phyloP scores from a whole-genome alignment of 2,888 invertebrate genomes.

The Eulithis prunata region DNA sequence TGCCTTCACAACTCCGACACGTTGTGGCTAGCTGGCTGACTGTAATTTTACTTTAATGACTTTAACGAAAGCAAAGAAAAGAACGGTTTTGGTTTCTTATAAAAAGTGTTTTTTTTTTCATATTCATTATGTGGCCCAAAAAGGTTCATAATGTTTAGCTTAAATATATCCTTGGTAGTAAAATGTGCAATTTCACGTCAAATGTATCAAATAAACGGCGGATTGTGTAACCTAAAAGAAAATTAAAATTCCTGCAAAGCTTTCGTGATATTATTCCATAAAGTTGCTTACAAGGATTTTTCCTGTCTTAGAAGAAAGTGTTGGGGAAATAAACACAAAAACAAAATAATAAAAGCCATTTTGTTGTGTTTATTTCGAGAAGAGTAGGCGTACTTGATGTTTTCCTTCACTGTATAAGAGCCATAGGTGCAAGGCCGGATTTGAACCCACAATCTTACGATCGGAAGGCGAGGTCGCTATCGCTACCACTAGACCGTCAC shows the following conservation, averaged over 20 bases:
- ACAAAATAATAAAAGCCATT: not conserved
- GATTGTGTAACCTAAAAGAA: slow-evolving; percentile 53
- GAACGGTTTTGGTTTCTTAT: not conserved
- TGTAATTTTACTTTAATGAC: too few relatives aligned
- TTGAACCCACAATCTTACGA: not conserved
- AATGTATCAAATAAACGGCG: slow-evolving; percentile 66
- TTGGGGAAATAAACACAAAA: not conserved
- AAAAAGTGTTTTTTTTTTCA: not conserved
- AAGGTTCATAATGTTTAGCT: slow-evolving; percentile 1
- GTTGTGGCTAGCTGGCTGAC: too few relatives aligned
- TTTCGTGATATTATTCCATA: slow-evolving; percentile 23
- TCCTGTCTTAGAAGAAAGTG: not conserved
- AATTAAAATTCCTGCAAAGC: slow-evolving; percentile 57
- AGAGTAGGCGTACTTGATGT: not conserved
- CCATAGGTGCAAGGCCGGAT: too few relatives aligned
- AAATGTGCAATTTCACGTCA: slow-evolving; percentile 64
- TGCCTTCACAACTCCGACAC: too few relatives aligned
- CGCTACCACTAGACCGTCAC: too few relatives aligned
- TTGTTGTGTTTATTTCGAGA: not conserved
- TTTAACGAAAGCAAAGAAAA: too few relatives aligned
- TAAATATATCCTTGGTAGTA: slow-evolving; percentile 35
- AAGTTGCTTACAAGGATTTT: slow-evolving; percentile 4
- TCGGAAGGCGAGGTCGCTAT: too few relatives aligned
- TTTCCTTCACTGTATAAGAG: too few relatives aligned
- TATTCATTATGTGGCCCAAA: not conserved